Evolutionary conservation across 2,113 vertebrate species (phyloP), one percentile per base, ranked within the genome.

Genomic region (Meleagris gallopavo): DNA sequence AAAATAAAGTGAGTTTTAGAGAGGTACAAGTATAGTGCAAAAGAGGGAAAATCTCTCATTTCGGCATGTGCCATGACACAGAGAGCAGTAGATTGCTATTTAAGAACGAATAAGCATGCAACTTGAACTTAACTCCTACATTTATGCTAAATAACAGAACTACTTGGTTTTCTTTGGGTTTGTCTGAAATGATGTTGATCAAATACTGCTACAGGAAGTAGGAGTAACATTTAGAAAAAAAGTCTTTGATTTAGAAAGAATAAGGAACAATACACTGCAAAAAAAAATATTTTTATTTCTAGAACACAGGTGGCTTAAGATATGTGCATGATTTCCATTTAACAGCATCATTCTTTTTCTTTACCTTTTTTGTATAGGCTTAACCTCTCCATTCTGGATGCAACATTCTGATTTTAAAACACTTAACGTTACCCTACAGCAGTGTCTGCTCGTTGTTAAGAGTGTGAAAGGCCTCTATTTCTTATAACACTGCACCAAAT

Each of bases 91-190:
- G 40, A 52, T 81, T 40, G n/a, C 17, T 67, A 75, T 84, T 92
- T 89, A 92, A 91, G 75, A 89, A 94, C 24, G 81, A 95, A 84
- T 36, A 52, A 71, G 40, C 83, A 92, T 36, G 54, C 41, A 65
- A 10, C 29, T 82, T 62, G 72, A 90, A 17, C 55, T 89, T 65
- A 67, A 75, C 11, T 58, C 45, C 80, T 22, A 93, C 7, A 60
- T 82, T 86, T 83, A 30, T 61, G 27, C 32, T 62, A 70, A 89
- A 38, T 60, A 92, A 71, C 41, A 84, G 41, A 45, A 48, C 17
- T 90, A 71, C 60, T 89, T 34, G 32, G 52, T 15, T 73, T 43
- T 69, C 46, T 25, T 14, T 29, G 30, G 18, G 8, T 76, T 13
- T 50, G 34, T 24, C 45, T 70, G 25, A 91, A 93, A 81, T 27